A percentile compares a stretch with the other conserved stretches of the same genome.
Evolutionary conservation across 2,797 vertebrate species (phyloP).

Genomic region (Nothura maculosa): DNA sequence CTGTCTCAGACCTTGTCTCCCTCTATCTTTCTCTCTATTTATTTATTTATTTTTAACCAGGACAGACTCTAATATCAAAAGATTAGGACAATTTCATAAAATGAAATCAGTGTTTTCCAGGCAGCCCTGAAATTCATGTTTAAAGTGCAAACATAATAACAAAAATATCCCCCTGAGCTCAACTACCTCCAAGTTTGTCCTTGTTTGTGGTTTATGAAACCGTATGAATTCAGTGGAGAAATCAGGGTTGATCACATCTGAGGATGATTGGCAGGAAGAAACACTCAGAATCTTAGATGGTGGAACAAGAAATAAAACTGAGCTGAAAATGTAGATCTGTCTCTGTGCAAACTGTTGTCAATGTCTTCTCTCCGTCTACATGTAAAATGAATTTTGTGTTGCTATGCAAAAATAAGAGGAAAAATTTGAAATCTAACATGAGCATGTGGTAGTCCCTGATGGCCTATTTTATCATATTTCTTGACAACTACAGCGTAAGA

Average conservation of each 20-base stretch:
- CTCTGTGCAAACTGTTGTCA: neutral
- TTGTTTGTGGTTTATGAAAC: neutral
- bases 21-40: neutral
- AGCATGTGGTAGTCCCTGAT: neutral
- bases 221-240: neutral
- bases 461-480: conserved; percentile 6
- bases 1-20: neutral
- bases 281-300: neutral
- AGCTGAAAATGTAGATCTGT: neutral
- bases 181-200: neutral
- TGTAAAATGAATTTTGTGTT: neutral
- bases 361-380: neutral
- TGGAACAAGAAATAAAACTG: neutral
- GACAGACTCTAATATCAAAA: neutral
- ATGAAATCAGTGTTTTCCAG: neutral
- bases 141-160: neutral
- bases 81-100: neutral
- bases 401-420: neutral
- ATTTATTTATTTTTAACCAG: neutral
- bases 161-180: neutral
- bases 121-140: neutral
- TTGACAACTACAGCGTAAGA: neutral
- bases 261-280: neutral
- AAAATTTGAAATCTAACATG: neutral
- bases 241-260: neutral